Evolutionary conservation across 2,797 vertebrate genomes (phyloP).

Genomic region (Hyperoplus immaculatus): DNA sequence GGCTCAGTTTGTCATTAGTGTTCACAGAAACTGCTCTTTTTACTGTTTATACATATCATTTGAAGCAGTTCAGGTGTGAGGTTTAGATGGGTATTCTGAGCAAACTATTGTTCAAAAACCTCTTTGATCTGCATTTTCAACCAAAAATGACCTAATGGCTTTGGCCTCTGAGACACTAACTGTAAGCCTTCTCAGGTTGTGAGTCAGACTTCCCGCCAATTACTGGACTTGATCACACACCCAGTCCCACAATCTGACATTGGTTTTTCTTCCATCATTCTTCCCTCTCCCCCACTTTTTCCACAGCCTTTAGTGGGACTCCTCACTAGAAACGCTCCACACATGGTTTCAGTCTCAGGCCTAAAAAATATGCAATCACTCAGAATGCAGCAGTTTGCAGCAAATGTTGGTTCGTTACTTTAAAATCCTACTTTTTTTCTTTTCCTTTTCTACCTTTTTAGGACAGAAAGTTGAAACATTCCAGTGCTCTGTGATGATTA

Average conservation of each 20-base stretch:
- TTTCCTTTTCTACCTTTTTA: constrained; percentile 14
- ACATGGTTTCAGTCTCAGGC: constrained; percentile 54
- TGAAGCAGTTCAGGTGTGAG: constrained; percentile 10
- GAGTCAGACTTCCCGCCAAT: constrained; percentile 76
- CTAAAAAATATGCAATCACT: constrained; percentile 45
- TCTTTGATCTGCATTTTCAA: constrained; percentile 17
- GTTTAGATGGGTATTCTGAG: background rate
- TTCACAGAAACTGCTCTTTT: constrained; percentile 4
- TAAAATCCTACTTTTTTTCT: constrained; percentile 24
- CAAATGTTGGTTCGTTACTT: constrained; percentile 11
- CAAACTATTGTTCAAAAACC: constrained; percentile 1
- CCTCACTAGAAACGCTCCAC: constrained; percentile 27
- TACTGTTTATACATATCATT: background rate
- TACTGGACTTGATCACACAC: constrained; percentile 60
- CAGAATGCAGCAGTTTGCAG: constrained; percentile 13
- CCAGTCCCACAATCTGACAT: constrained; percentile 69
- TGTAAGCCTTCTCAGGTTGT: constrained; percentile 48
- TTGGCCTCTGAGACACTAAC: constrained; percentile 24
- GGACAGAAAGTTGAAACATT: constrained; percentile 55
- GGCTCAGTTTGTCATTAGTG: constrained; percentile 32
- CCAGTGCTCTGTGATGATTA: constrained; percentile 40
- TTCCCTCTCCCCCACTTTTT: constrained; percentile 34
- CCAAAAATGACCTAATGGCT: background rate
- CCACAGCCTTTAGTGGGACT: constrained; percentile 27
- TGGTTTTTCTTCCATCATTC: constrained; percentile 36